These are phyloP conservation scores for Netelia inedita DNA, from an alignment of 2,888 invertebrate species.

Conservation along the genomic window DNA sequence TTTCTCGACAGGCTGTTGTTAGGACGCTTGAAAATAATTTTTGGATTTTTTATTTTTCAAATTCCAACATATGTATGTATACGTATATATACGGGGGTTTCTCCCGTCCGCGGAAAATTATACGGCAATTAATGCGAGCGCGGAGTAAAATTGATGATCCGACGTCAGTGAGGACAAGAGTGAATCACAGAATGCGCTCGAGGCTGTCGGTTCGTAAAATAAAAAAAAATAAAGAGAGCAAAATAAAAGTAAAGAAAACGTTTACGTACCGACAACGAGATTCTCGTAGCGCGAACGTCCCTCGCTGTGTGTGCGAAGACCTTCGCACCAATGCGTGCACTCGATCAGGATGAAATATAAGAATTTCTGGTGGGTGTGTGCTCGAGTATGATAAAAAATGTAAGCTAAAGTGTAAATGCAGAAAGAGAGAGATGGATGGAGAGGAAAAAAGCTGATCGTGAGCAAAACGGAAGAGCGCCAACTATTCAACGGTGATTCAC, in stretches of 20 bases:
- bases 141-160: constrained; percentile 53
- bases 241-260: too few species aligned
- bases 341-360: constrained; percentile 1
- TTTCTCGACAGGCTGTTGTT: constrained; percentile 61
- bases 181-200: constrained; percentile 46
- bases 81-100: background rate
- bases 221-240: constrained; percentile 1
- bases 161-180: constrained; percentile 16
- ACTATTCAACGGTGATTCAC: constrained; percentile 75
- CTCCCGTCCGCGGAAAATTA: constrained; percentile 31
- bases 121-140: constrained; percentile 68
- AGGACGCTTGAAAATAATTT: constrained; percentile 53
- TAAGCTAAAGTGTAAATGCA: constrained; percentile 22
- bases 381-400: background rate
- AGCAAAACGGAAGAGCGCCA: constrained; percentile 53
- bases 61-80: background rate
- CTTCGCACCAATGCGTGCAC: constrained; percentile 15
- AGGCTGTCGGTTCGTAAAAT: constrained; percentile 24
- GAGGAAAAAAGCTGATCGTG: constrained; percentile 49
- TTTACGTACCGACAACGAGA: constrained; percentile 11
- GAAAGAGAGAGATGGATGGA: constrained; percentile 52
- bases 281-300: constrained; percentile 5
- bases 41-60: background rate
- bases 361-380: background rate
- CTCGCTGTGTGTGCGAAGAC: constrained; percentile 1